Base-by-base conservation (phyloP, 2,888 invertebrate genomes). In the Formica aserva region DNA sequence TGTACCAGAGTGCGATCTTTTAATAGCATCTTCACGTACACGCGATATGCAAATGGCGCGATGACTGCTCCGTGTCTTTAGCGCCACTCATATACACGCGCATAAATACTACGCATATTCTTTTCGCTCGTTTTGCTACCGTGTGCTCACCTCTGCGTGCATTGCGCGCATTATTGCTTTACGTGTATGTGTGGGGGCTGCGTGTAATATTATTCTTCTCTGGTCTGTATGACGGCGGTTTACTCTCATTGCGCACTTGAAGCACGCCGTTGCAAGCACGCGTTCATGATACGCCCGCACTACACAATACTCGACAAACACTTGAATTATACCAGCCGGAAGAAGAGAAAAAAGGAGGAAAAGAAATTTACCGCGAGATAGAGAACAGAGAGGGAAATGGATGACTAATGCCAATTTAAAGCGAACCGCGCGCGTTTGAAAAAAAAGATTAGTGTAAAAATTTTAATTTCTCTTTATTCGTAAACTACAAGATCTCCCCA, bases 241-340 rank as follows among this genome's bases (percentile, higher is more conserved):
- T 78, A 35, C 52, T 62, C 18, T 81, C 38, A 38, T 71, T 69
- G 72, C 52, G 38, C n/a, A 81, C 80, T 72, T 38, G 80, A 63
- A 38, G 35, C 71, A 60, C 22, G 77, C 55, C 4, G 22, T 45
- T 48, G 48, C 48, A 60, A 35, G 48, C 48, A 13, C 62, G 38
- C 29, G 52, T 48, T 15, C 63, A 63, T 35, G 52, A 63, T 65
- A 55, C 41, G 48, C 8, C 52, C 52, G 52, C 22, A 13, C 63
- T 81, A 18, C 41, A 65, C 63, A 32, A 48, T 67, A 69, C 81
- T 85, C 87, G 84, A 85, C 82, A 52, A 69, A 45, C 71, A 45
- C 45, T 87, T 45, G 84, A 87, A 87, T 89, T 84, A 76, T 66
- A 55, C 22, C 45, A 22, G 62, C 15, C 22, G 60, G n/a, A 66